Percentiles rank a stretch among this genome's conserved stretches.
These are phyloP conservation scores for Lordiphosa clarofinis DNA, from an alignment of 1,140 invertebrate species.

Conservation along the genomic window DNA sequence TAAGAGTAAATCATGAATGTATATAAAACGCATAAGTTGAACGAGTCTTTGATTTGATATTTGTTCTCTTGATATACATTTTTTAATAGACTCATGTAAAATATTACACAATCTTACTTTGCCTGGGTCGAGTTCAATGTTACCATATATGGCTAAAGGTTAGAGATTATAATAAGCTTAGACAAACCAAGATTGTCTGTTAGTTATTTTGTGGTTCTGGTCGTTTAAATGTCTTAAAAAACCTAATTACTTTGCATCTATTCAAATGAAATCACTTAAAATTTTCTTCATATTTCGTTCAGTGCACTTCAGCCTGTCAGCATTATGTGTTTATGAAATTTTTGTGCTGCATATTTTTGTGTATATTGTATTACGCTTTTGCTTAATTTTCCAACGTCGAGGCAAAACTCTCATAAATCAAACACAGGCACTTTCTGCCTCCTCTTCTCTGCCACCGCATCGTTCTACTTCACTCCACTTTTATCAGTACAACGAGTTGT, in stretches of 20 bases:
- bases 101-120: no score
- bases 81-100: no score
- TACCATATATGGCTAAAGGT: no score
- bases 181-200: no score
- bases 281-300: not conserved
- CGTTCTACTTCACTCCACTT: conserved; percentile 3
- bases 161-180: no score
- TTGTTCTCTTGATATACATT: no score
- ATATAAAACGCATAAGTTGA: no score
- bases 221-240: no score
- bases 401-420: conserved; percentile 71
- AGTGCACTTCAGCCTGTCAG: conserved; percentile 43
- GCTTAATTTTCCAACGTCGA: conserved; percentile 57
- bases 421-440: conserved; percentile 46
- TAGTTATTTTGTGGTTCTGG: no score
- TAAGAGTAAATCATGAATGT: no score
- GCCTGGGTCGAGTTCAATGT: no score
- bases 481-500: conserved; percentile 6
- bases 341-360: conserved; percentile 70
- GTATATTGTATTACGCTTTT: conserved; percentile 63
- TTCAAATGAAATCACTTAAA: not conserved
- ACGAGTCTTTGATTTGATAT: no score
- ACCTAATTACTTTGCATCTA: not conserved
- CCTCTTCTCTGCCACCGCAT: not conserved
- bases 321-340: conserved; percentile 74